phyloP scores from a whole-genome alignment of 2,113 vertebrate species.

The Polypterus senegalus region DNA sequence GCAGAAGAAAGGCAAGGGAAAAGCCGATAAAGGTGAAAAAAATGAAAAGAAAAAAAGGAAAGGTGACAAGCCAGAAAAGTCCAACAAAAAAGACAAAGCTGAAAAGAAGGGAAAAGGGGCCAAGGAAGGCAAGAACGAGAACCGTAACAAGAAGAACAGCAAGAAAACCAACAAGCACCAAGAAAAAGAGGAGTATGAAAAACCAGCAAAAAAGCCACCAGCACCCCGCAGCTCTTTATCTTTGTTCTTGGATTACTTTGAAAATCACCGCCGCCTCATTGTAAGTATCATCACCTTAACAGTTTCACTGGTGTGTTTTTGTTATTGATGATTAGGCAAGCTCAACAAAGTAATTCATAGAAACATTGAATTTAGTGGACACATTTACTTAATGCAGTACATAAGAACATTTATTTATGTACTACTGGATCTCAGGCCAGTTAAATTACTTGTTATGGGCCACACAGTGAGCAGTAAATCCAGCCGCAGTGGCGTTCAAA shows the following conservation, averaged over 20 bases:
- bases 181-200: conserved; percentile 60
- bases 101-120: conserved; percentile 65
- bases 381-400: too few species aligned
- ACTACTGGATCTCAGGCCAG: too few species aligned
- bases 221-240: conserved; percentile 49
- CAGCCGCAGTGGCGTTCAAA: too few species aligned
- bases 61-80: conserved; percentile 60
- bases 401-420: too few species aligned
- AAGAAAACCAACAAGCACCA: conserved; percentile 55
- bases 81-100: conserved; percentile 59
- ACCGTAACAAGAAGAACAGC: conserved; percentile 59
- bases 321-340: too few species aligned
- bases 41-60: conserved; percentile 80
- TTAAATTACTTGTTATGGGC: too few species aligned
- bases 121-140: conserved; percentile 47
- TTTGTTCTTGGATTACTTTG: conserved; percentile 78
- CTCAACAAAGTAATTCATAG: too few species aligned
- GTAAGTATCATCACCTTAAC: conserved; percentile 54
- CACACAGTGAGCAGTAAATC: too few species aligned
- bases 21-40: conserved; percentile 54
- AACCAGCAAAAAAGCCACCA: conserved; percentile 53
- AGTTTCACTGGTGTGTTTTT: too few species aligned
- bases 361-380: too few species aligned
- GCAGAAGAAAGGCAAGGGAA: conserved; percentile 59
- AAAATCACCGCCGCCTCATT: conserved; percentile 78